These are phyloP conservation scores for Drymodes brunneopygia DNA, from an alignment of 2,113 vertebrate genomes.

Conservation along the genomic window DNA sequence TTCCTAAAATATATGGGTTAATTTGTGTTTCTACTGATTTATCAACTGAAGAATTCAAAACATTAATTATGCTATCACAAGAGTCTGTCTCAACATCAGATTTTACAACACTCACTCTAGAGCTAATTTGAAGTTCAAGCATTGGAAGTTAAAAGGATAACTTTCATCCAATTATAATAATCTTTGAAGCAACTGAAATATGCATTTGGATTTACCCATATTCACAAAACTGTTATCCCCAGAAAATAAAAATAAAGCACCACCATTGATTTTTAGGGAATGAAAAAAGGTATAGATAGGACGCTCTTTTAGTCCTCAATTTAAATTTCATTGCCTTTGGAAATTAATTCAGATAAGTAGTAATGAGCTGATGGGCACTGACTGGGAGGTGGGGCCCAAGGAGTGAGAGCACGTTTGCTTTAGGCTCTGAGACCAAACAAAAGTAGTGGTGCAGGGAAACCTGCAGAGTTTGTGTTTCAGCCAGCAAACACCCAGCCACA, in stretches of 20 bases:
- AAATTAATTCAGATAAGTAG: not conserved
- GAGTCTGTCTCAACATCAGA: not conserved
- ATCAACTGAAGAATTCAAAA: not conserved
- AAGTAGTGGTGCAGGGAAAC: rapidly evolving
- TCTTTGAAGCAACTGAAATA: not conserved
- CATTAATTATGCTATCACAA: not conserved
- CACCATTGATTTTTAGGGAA: not conserved
- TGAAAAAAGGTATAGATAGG: not conserved
- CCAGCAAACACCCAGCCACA: not conserved
- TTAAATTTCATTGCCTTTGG: not conserved
- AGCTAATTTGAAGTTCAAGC: not conserved
- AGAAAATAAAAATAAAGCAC: not conserved
- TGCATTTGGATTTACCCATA: not conserved
- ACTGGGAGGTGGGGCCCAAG: not conserved
- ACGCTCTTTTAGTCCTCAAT: not conserved
- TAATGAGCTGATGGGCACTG: not conserved
- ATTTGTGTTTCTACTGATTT: not conserved
- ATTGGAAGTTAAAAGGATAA: not conserved
- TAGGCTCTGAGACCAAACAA: not conserved
- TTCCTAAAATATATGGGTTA: not conserved
- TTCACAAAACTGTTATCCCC: not conserved
- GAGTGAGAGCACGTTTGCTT: not conserved
- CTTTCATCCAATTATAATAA: not conserved
- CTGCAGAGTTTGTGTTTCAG: not conserved
- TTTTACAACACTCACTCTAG: not conserved